phyloP scores from a whole-genome alignment of 1,140 invertebrate genomes.

The Venustaconcha ellipsiformis region DNA sequence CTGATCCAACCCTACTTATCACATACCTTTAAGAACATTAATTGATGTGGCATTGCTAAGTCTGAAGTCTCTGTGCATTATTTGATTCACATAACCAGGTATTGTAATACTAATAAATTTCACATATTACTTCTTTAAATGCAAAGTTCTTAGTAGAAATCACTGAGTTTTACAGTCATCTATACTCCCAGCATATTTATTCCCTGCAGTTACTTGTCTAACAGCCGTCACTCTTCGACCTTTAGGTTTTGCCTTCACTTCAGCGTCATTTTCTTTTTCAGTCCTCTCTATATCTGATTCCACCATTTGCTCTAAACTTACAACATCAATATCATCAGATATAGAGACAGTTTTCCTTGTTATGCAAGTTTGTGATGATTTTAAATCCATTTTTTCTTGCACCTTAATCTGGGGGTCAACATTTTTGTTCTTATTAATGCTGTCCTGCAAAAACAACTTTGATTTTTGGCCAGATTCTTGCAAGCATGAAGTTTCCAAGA shows the following conservation, averaged over 20 bases:
- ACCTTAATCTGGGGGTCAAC: neutral
- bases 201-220: slow-evolving; percentile 10
- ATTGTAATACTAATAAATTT: too few relatives aligned
- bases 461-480: slow-evolving; percentile 12
- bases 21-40: too few relatives aligned
- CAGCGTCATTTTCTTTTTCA: neutral
- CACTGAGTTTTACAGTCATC: slow-evolving; percentile 18
- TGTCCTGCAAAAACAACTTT: neutral
- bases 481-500: slow-evolving; percentile 10
- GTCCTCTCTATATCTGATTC: neutral
- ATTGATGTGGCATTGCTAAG: too few relatives aligned
- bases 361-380: neutral
- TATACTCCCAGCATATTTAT: slow-evolving; percentile 7
- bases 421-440: neutral
- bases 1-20: too few relatives aligned
- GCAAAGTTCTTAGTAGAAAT: too few relatives aligned
- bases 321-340: slow-evolving; percentile 11
- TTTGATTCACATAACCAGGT: too few relatives aligned
- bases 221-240: slow-evolving; percentile 9
- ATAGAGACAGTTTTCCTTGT: slow-evolving; percentile 14
- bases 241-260: slow-evolving; percentile 5
- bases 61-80: too few relatives aligned
- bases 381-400: slow-evolving; percentile 3
- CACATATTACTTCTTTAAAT: too few relatives aligned
- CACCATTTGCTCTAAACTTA: neutral